Percentiles rank a stretch among this genome's conserved stretches.
Conservation (phyloP, 2,888 invertebrate species). For the Aphidoletes aphidimyza region DNA sequence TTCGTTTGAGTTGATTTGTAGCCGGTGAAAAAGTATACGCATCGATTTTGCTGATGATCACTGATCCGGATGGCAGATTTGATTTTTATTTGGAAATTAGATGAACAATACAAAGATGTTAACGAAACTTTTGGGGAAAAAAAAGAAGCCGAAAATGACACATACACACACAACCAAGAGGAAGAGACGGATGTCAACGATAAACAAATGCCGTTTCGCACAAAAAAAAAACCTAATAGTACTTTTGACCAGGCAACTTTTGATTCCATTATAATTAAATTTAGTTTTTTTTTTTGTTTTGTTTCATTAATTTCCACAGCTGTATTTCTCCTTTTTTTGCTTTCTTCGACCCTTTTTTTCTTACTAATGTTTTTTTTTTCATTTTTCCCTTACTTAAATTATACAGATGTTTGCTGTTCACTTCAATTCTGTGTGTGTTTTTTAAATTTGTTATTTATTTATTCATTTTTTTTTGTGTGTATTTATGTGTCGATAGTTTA, state of each 20-base stretch:
- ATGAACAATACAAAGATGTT: too few relatives aligned
- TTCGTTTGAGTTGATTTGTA: too few relatives aligned
- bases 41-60: too few relatives aligned
- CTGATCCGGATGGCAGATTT: too few relatives aligned
- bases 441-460: not conserved
- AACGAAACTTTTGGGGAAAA: too few relatives aligned
- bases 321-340: not conserved
- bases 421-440: conserved; percentile 1
- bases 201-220: conserved; percentile 27
- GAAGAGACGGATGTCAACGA: conserved; percentile 2
- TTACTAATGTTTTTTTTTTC: not conserved
- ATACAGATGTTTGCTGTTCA: conserved; percentile 34
- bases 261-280: conserved; percentile 45
- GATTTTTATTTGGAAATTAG: too few relatives aligned
- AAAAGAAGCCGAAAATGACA: too few relatives aligned
- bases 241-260: conserved; percentile 47
- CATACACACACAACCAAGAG: conserved; percentile 38
- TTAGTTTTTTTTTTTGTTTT: not conserved
- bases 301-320: not conserved
- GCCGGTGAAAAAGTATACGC: too few relatives aligned
- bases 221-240: conserved; percentile 11
- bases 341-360: not conserved
- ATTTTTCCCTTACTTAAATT: conserved; percentile 8
- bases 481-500: not conserved
- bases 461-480: not conserved